Conservation (phyloP, 2,797 vertebrate species). For the Acipenser transmontanus region DNA sequence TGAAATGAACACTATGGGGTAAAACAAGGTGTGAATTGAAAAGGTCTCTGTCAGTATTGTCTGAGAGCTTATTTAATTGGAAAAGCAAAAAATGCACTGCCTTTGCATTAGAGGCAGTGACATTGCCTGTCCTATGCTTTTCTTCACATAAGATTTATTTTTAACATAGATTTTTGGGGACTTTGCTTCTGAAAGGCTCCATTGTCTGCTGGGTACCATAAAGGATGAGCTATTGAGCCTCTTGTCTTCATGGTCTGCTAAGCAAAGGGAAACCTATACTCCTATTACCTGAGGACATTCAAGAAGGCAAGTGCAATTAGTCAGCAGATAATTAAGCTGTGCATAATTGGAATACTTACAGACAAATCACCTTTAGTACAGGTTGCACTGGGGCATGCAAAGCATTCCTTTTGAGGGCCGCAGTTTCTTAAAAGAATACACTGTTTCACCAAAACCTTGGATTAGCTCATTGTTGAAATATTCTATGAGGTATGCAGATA, state of each 20-base stretch:
- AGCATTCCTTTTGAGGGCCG: constrained; percentile 55
- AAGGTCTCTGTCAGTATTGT: constrained; percentile 63
- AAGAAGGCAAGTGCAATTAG: constrained; percentile 61
- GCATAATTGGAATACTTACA: constrained; percentile 45
- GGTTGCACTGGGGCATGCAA: constrained; percentile 47
- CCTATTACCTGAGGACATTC: constrained; percentile 67
- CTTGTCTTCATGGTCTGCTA: constrained; percentile 45
- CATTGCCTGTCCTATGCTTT: constrained; percentile 51
- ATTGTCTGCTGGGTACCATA: constrained; percentile 57
- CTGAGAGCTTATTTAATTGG: constrained; percentile 66
- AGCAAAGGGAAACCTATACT: constrained; percentile 52
- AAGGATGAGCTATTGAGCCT: constrained; percentile 50
- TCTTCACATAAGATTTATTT: constrained; percentile 50
- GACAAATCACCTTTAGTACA: constrained; percentile 46
- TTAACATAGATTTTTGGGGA: constrained; percentile 35
- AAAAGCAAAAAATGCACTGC: constrained; percentile 59
- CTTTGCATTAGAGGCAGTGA: constrained; percentile 51
- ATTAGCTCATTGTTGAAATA: constrained; percentile 49
- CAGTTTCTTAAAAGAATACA: constrained; percentile 50
- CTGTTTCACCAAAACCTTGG: constrained; percentile 44
- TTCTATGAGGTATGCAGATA: constrained; percentile 2
- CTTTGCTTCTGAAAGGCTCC: constrained; percentile 53
- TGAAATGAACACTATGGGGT: constrained; percentile 59
- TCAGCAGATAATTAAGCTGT: constrained; percentile 76
- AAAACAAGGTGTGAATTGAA: constrained; percentile 63